These are phyloP conservation scores for Flexamia atlantica DNA, from an alignment of 2,888 invertebrate species.

Conservation along the genomic window DNA sequence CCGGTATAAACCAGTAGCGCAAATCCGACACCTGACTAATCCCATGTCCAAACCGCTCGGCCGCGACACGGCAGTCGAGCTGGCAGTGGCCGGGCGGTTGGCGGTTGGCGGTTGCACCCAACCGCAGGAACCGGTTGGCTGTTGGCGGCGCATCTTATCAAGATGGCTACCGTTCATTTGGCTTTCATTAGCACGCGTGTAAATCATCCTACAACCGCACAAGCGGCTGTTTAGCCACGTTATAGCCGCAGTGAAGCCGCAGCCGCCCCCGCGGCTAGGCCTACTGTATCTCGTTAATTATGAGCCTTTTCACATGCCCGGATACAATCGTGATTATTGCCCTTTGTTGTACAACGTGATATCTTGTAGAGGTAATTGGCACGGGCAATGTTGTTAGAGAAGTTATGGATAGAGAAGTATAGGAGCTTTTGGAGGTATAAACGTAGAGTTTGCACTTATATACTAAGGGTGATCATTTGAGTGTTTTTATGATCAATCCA, in stretches of 20 bases:
- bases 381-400: too few relatives aligned
- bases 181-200: background rate
- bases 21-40: background rate
- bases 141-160: conserved; percentile 7
- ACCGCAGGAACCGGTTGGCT: background rate
- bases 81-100: background rate
- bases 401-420: too few relatives aligned
- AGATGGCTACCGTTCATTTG: conserved; percentile 26
- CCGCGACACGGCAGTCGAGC: too few relatives aligned
- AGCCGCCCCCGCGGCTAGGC: background rate
- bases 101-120: conserved; percentile 4
- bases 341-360: background rate
- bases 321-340: background rate
- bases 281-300: background rate
- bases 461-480: too few relatives aligned
- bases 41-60: too few relatives aligned
- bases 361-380: background rate
- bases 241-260: too few relatives aligned
- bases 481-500: too few relatives aligned
- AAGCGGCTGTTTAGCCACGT: too few relatives aligned
- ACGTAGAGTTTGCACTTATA: too few relatives aligned
- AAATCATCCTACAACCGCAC: background rate
- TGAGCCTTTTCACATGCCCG: background rate
- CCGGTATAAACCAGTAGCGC: too few relatives aligned
- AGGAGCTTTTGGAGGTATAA: too few relatives aligned